Base-by-base conservation (phyloP, 2,797 vertebrate genomes). In the Syngnathus rostellatus region DNA sequence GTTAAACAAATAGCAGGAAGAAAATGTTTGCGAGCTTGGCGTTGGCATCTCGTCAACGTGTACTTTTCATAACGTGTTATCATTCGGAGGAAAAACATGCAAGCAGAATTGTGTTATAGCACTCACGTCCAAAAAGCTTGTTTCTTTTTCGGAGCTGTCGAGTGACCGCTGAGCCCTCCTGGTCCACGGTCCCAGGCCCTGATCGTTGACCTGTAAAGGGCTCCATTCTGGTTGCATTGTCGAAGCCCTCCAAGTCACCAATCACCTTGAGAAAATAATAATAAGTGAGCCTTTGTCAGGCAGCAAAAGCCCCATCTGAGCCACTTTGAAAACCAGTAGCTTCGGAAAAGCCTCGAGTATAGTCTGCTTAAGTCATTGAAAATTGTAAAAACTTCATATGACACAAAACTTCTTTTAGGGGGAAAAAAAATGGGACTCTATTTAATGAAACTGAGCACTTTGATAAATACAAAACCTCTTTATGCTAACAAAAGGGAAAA, bases 231-330 rank as follows among this genome's bases (percentile, higher is more conserved):
- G 78, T 72, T 39, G 74, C 62, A 12, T 77, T 72, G 19, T 62
- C 81, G 43, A 81, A 70, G 41, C 73, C 81, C 51, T 87, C 79
- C 70, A 87, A 68, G 61, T 93, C 90, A 66, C 92, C 92, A 63
- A 92, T 89, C 53, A 93, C 90, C 94, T 98, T 79, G 80, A 74
- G 63, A 48, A 64, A 70, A 69, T 2, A 6, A 41, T 19, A 64
- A 3, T n/a, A 1, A 54, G 39, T 69, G 62, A 8, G 8, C 60
- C 68, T 66, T 23, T 64, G 64, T 41, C 41, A 3, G 41, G 41
- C 10, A 41, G 8, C 41, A 2, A 2, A 11, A 2, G 41, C 8
- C 11, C 41, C 41, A 11, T 11, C 8, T 5, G 21, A 68, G 70
- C 63, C 41, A 31, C 67, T 62, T 71, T 72, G 80, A 76, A 66